These are phyloP conservation scores for Saimiri boliviensis DNA, from an alignment of 2,113 vertebrate species.

Conservation along the genomic window DNA sequence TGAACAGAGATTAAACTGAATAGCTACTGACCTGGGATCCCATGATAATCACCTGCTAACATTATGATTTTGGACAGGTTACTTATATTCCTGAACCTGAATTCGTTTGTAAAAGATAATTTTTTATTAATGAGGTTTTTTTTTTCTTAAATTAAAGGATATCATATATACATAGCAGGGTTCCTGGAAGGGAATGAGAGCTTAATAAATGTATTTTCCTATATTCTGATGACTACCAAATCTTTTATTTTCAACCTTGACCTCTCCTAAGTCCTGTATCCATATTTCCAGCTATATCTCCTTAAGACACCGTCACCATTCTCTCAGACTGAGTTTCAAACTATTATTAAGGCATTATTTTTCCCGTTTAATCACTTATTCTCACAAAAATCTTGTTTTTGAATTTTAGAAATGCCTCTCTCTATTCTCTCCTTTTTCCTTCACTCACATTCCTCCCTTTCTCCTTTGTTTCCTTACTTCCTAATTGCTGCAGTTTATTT, in stretches of 20 bases:
- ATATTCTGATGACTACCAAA: not conserved
- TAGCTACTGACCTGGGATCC: not conserved
- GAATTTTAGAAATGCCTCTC: not conserved
- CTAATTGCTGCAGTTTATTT: not conserved
- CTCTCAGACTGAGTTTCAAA: not conserved
- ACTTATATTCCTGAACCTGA: not conserved
- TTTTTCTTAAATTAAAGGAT: not conserved
- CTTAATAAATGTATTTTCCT: not conserved
- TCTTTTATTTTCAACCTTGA: not conserved
- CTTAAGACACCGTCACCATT: not conserved
- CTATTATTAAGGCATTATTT: not conserved
- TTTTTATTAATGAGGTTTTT: slow-evolving; percentile 31
- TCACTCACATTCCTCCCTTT: not conserved
- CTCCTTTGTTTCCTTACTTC: not conserved
- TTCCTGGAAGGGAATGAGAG: not conserved
- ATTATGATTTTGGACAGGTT: slow-evolving; percentile 15
- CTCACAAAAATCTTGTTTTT: not conserved
- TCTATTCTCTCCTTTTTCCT: not conserved
- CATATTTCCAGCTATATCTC: not conserved
- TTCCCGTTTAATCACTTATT: not conserved
- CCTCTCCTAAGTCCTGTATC: not conserved
- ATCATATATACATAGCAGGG: not conserved
- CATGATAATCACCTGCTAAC: not conserved
- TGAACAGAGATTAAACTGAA: slow-evolving; percentile 17
- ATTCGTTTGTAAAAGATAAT: slow-evolving; percentile 1